These are phyloP conservation scores for Pasiphila rectangulata DNA, from an alignment of 2,888 invertebrate genomes.

Conservation along the genomic window DNA sequence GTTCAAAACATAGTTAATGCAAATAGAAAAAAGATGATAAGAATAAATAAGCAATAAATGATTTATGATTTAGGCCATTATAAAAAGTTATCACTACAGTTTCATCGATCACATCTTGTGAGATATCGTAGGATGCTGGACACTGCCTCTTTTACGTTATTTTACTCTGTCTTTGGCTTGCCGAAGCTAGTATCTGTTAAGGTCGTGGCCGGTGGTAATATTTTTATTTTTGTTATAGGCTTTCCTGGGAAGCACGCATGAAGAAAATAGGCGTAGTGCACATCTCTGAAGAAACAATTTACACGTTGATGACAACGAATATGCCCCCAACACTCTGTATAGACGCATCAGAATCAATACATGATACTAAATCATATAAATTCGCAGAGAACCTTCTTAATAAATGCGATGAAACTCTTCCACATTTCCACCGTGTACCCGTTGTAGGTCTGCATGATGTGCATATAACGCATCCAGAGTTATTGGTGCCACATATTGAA, in stretches of 20 bases:
- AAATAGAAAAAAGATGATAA: too few relatives aligned
- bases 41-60: too few relatives aligned
- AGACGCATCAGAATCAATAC: slow-evolving; percentile 39
- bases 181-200: too few relatives aligned
- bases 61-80: too few relatives aligned
- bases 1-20: slow-evolving; percentile 6
- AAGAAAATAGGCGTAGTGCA: slow-evolving; percentile 40
- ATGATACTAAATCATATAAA: slow-evolving; percentile 23
- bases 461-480: slow-evolving; percentile 78
- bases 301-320: slow-evolving; percentile 37
- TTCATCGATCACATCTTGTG: too few relatives aligned
- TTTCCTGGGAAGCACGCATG: slow-evolving; percentile 56
- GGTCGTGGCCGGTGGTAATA: too few relatives aligned
- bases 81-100: too few relatives aligned
- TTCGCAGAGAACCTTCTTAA: slow-evolving; percentile 40
- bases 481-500: slow-evolving; percentile 56
- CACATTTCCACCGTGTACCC: slow-evolving; percentile 36
- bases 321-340: slow-evolving; percentile 50
- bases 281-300: slow-evolving; percentile 46
- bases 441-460: slow-evolving; percentile 80
- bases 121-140: too few relatives aligned
- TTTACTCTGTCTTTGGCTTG: too few relatives aligned
- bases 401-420: slow-evolving; percentile 39
- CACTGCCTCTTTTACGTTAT: too few relatives aligned
- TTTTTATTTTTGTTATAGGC: too few relatives aligned